phyloP scores from a whole-genome alignment of 2,113 vertebrate species.

The Rhinopomastus cyanomelas region DNA sequence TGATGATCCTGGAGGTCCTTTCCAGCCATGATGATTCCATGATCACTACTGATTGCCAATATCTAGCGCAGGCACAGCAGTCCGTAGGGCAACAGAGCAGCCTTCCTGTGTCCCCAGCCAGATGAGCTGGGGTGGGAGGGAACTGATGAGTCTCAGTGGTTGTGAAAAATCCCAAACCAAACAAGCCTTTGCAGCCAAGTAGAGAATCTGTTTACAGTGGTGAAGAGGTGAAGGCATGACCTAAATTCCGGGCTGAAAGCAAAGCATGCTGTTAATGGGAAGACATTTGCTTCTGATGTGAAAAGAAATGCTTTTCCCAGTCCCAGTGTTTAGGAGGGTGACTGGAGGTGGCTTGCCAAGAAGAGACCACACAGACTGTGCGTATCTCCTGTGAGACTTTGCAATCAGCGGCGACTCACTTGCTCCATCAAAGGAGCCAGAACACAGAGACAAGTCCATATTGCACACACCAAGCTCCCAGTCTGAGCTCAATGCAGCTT shows the following conservation, averaged over 20 bases:
- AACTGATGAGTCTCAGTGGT: not conserved
- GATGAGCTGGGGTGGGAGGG: not conserved
- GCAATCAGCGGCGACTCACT: not conserved
- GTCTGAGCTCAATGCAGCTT: not conserved
- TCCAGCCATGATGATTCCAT: no score
- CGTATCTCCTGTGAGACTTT: not conserved
- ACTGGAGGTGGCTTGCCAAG: not conserved
- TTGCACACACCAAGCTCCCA: not conserved
- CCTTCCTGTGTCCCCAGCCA: not conserved
- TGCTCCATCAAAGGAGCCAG: not conserved
- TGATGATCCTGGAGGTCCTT: no score
- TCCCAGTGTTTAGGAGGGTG: not conserved
- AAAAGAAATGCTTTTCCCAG: not conserved
- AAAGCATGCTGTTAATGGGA: not conserved
- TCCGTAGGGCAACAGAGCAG: fast-evolving
- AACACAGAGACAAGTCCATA: not conserved
- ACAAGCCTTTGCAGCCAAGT: not conserved
- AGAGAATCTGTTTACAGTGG: not conserved
- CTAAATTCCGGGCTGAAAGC: not conserved
- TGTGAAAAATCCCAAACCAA: not conserved
- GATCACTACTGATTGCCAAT: not conserved
- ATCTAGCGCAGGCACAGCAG: fast-evolving
- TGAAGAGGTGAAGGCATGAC: not conserved
- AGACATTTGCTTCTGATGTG: not conserved
- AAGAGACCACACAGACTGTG: not conserved